Conservation (phyloP, 2,113 vertebrate genomes). For the Empidonax traillii region DNA sequence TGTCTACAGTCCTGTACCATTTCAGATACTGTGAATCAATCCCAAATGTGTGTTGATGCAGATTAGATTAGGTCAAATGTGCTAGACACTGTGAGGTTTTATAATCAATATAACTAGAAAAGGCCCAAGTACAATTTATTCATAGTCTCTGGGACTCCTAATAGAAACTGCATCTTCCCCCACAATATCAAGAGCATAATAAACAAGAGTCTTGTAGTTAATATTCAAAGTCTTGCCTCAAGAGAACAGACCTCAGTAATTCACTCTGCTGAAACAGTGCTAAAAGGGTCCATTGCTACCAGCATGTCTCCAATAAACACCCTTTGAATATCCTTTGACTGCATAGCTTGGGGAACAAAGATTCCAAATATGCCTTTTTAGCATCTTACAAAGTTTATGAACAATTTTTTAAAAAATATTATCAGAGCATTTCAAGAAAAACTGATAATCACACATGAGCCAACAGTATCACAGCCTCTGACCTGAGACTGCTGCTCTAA, state of each 20-base stretch:
- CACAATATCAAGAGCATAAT: background rate
- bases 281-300: background rate
- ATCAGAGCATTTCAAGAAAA: background rate
- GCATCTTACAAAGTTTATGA: background rate
- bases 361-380: background rate
- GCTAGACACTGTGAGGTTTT: background rate
- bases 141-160: background rate
- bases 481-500: background rate
- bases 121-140: background rate
- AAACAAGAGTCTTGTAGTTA: background rate
- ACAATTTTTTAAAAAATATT: background rate
- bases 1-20: background rate
- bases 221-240: background rate
- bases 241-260: background rate
- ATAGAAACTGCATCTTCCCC: background rate
- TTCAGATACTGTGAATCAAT: background rate
- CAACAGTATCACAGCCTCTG: background rate
- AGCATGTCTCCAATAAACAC: background rate
- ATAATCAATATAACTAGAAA: background rate
- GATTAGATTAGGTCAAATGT: background rate
- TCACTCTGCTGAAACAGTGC: background rate
- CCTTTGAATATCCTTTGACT: background rate
- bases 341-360: background rate
- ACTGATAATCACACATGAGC: background rate
- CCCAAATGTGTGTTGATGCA: background rate